Conservation (phyloP, 2,113 vertebrate species). For the Eudyptes chrysolophus region DNA sequence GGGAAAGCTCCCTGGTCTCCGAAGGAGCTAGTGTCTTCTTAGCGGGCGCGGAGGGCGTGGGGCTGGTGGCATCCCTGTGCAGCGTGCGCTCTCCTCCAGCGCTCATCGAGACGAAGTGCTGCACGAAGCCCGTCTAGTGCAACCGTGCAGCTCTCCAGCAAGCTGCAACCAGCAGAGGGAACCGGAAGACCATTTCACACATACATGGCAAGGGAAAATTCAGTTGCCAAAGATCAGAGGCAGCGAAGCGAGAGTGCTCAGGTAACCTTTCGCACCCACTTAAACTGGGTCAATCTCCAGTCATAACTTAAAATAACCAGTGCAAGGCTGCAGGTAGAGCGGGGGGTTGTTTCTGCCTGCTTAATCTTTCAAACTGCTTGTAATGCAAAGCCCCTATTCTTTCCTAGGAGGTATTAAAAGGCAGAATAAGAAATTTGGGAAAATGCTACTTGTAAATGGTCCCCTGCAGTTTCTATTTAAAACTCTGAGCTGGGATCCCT, state of each 20-base stretch:
- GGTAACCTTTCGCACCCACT: neutral
- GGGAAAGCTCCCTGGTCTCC: neutral
- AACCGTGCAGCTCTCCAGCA: neutral
- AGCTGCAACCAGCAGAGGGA: conserved; percentile 52
- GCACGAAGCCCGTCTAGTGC: neutral
- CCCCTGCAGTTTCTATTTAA: neutral
- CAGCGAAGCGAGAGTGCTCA: rapidly evolving
- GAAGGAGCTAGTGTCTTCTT: rapidly evolving
- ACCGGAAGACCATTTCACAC: neutral
- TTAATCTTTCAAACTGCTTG: neutral
- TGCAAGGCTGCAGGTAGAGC: neutral
- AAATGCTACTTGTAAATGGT: neutral
- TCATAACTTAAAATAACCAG: neutral
- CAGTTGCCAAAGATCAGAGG: neutral
- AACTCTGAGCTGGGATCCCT: neutral
- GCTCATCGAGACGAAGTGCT: rapidly evolving
- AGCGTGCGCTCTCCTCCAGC: rapidly evolving
- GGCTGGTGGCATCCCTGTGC: neutral
- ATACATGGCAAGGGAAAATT: neutral
- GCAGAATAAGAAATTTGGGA: neutral
- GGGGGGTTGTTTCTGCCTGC: neutral
- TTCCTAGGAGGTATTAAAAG: neutral
- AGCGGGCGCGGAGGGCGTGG: rapidly evolving
- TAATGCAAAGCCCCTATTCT: neutral
- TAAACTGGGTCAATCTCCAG: neutral